A percentile compares a stretch with the other conserved stretches of the same genome.
phyloP scores from a whole-genome alignment of 2,888 invertebrate species.

The Tenthredo amoena region DNA sequence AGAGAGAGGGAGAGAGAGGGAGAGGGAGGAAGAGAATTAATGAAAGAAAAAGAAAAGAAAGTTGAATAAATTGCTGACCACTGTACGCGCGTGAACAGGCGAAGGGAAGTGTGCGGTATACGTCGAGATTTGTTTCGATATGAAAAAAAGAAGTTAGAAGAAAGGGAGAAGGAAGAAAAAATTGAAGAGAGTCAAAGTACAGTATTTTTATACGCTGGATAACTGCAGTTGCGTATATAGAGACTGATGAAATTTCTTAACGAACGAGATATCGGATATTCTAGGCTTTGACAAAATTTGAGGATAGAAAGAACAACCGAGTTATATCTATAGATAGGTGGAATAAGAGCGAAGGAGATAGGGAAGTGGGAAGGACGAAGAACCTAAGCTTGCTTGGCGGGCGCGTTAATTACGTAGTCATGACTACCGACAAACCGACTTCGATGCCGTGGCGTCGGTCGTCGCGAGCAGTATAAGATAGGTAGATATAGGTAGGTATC shows the following conservation, averaged over 20 bases:
- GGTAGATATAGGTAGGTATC: neutral
- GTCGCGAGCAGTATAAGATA: neutral
- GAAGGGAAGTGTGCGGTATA: no score
- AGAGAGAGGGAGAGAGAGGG: no score
- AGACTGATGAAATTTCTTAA: neutral
- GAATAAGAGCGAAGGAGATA: neutral
- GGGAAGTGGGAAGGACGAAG: no score
- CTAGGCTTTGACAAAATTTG: neutral
- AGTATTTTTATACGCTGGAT: no score
- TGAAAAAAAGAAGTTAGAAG: neutral
- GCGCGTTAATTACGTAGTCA: constrained; percentile 39
- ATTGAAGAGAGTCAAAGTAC: no score
- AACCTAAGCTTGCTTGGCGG: neutral
- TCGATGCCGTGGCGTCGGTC: neutral
- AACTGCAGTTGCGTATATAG: no score
- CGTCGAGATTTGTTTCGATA: no score
- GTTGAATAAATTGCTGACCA: no score
- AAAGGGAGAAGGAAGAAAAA: neutral
- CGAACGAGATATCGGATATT: no score
- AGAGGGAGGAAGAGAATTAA: no score
- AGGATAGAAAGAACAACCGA: neutral
- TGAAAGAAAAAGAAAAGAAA: no score
- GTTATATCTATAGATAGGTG: neutral
- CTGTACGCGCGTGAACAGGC: no score
- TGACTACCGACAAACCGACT: constrained; percentile 29